Evolutionary conservation across 2,888 invertebrate species (phyloP).

Genomic region (Tenthredo mesomela): DNA sequence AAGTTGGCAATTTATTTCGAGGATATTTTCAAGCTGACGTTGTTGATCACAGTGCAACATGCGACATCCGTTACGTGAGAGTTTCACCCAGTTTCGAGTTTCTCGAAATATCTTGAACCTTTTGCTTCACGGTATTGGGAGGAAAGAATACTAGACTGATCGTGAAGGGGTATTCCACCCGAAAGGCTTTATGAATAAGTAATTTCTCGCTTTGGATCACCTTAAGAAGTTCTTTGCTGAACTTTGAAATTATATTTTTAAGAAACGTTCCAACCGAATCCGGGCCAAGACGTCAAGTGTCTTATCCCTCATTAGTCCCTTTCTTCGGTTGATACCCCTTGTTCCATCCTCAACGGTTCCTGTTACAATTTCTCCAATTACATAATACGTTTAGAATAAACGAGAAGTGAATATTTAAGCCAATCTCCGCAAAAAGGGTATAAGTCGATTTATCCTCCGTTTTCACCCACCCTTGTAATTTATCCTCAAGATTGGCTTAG

Average conservation of each 20-base stretch:
- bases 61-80: background rate
- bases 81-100: conserved; percentile 32
- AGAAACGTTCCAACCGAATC: background rate
- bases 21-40: conserved; percentile 44
- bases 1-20: conserved; percentile 12
- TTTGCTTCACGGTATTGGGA: background rate
- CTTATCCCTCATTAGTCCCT: background rate
- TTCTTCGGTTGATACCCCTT: background rate
- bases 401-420: background rate
- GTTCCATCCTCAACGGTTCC: background rate
- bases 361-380: background rate
- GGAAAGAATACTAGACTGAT: background rate
- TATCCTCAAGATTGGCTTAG: background rate
- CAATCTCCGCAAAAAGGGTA: background rate
- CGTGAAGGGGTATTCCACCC: background rate
- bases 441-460: background rate
- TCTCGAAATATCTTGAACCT: background rate
- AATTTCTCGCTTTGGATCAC: background rate
- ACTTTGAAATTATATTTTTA: background rate
- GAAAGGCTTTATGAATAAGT: background rate
- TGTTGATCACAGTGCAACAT: background rate
- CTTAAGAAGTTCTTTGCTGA: background rate
- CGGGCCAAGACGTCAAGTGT: background rate
- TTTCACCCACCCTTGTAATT: background rate
- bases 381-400: background rate